Base-by-base conservation (phyloP, 2,113 vertebrate species). In the Rhynchomys soricoides region DNA sequence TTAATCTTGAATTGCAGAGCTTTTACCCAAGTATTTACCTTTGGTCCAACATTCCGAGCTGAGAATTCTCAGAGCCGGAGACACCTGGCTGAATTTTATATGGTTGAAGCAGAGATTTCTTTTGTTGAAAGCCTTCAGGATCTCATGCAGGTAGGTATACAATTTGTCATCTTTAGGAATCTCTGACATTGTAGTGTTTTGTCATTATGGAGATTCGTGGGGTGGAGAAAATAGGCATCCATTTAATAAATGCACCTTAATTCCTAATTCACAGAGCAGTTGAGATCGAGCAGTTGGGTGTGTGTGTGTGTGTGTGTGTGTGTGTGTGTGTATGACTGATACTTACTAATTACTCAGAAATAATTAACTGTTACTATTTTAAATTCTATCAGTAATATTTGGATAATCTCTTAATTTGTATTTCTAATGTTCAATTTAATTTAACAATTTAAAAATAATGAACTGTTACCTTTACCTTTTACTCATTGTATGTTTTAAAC, bases 11-110 rank as follows among this genome's bases (percentile, higher is more conserved):
- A 94, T 95, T 98, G n/a, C 96, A 99, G 99, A 93, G 99, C 99
- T 68, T 99, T 99, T 97, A 98, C 99, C 50, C 98, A 97, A 1
- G 99, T 99, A n/a, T 99, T 99, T 98, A 99, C 99, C 90, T 99
- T 99, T 40, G 99, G 99, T 17, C 99, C 99, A 0, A 99, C 99
- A 0, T 99, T 99, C 97, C 99, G 99, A 95, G 99, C 99, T 0
- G 99, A 99, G 97, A 99, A 99, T 98, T 99, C 99, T 0, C 99
- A 99, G 97, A 99, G 99, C 97, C 99, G 99, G 55, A 99, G 99
- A 78, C 99, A 99, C 97, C 98, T 99, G 98, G 99, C 99, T 0
- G 99, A 99, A 98, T 99, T 99, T 98, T 99, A 99, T 91, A 99
- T 99, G 99, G 99, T 99, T 93, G 99, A 99, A 97, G 99, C 99